phyloP scores from a whole-genome alignment of 2,888 invertebrate species.

The Luffia ferchaultella region DNA sequence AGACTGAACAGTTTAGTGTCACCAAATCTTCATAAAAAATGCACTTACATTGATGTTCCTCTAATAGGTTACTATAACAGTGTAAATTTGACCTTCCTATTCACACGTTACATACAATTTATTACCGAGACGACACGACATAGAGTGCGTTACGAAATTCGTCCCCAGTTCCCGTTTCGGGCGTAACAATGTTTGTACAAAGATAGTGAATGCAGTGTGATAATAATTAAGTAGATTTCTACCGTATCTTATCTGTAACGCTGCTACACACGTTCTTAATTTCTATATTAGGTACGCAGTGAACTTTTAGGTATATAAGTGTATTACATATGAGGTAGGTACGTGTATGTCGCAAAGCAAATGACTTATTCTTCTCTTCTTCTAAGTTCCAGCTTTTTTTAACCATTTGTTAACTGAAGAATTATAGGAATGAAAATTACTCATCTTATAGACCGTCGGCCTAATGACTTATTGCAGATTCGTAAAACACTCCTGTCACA shows the following conservation, averaged over 20 bases:
- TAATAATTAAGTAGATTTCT: conserved; percentile 49
- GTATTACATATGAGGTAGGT: too few relatives aligned
- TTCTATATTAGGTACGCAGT: too few relatives aligned
- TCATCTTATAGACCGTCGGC: too few relatives aligned
- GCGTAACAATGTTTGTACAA: conserved; percentile 49
- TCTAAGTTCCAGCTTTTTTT: too few relatives aligned
- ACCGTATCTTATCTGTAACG: conserved; percentile 37
- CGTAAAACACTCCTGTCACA: too few relatives aligned
- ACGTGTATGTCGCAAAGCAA: too few relatives aligned
- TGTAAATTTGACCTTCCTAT: conserved; percentile 23
- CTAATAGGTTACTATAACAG: conserved; percentile 13
- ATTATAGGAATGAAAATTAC: too few relatives aligned
- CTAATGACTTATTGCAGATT: too few relatives aligned
- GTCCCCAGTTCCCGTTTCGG: conserved; percentile 33
- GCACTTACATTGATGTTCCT: conserved; percentile 18
- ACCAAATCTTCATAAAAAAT: conserved; percentile 32
- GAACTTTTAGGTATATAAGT: too few relatives aligned
- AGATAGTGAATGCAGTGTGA: conserved; percentile 43
- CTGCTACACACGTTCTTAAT: background rate
- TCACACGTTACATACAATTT: conserved; percentile 22
- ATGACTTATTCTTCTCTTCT: too few relatives aligned
- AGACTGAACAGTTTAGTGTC: conserved; percentile 33
- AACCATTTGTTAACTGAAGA: too few relatives aligned
- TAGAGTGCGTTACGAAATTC: conserved; percentile 33
- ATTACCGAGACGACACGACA: background rate